Base-by-base conservation (phyloP, 2,113 vertebrate species). In the Perca fluviatilis region DNA sequence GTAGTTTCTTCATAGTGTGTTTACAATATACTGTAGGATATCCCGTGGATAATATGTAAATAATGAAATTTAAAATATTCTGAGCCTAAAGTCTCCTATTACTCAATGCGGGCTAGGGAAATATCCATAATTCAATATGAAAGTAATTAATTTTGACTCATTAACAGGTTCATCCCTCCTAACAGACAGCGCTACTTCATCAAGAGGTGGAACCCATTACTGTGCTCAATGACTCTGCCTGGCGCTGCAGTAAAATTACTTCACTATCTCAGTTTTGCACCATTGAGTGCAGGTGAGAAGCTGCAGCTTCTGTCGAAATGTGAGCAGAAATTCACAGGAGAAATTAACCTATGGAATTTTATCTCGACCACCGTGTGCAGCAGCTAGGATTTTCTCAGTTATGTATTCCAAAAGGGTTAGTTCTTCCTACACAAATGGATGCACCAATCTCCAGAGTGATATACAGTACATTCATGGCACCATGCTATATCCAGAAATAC, bases 131-230 rank as follows among this genome's bases (percentile, higher is more conserved):
- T n/a, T 84, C 14, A 30, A 66, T 67, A 36, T 51, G 3, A 75
- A 36, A 3, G n/a, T 66, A 53, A 86, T 83, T 76, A 16, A 80
- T 86, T 81, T 50, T 12, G 6, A 19, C 30, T 62, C 16, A 33
- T 88, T 74, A 77, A 81, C 73, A 67, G 62, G 53, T 80, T 72
- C 21, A 61, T 75, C 65, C 23, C 54, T 62, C 57, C 54, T n/a
- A 50, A 25, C 77, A 73, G 65, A 60, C 77, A 13, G 27, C 21
- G 46, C 53, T 46, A 6, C 74, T 74, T 80, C 60, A 40, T 1
- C 27, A 8, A 50, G 67, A 77, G 2, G 36, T 3, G 9, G n/a
- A 53, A 33, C 10, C 49, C 46, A 80, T 87, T 82, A 85, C 71
- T 3, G 43, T 13, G 77, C 60, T 79, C 43, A 70, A 61, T 72